Evolutionary conservation across 2,797 vertebrate species (phyloP), one percentile per base, ranked within the genome.

Genomic region (Thunnus albacares): DNA sequence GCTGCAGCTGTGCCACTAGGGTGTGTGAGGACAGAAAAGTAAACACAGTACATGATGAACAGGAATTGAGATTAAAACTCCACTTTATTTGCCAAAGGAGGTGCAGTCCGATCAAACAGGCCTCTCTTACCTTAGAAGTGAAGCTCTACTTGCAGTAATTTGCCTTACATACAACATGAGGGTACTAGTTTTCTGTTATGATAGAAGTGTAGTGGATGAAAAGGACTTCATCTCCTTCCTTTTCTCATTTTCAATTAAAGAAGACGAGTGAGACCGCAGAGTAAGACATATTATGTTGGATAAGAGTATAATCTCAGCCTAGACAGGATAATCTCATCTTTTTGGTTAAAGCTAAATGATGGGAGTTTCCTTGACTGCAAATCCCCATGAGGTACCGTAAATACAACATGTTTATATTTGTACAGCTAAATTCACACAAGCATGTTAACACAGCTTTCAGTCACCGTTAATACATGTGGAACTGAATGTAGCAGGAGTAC

Each of bases 291-390:
- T 26, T 9, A 17, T 49, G 18, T 61, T 26, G 53, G 26, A 60
- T 51, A 56, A 66, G 56, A 57, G 10, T 22, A 28, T 80, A 52
- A 77, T 77, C 55, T 62, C 55, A 56, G 71, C 64, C 51, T 45
- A 63, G 71, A 81, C 61, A 24, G 79, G 62, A 68, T 71, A 55
- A 51, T 60, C 57, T 64, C 17, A 28, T 56, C 8, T 30, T 56
- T 45, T 49, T 58, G 1, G 0, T 38, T 72, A 2, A 22, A 4
- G 26, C 20, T 43, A 13, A 38, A 49, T 2, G 7, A 51, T 9
- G 18, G 18, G 49, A 47, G 70, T 76, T 61, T 22, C 45, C 71
- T 65, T 41, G 18, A 52, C 18, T 18, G 33, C 2, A 60, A 59
- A 77, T 72, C 24, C 41, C 5, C 9, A 0, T 3, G n/a, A 38